Base-by-base conservation (phyloP, 2,797 vertebrate species). In the Cryptoprocta ferox region DNA sequence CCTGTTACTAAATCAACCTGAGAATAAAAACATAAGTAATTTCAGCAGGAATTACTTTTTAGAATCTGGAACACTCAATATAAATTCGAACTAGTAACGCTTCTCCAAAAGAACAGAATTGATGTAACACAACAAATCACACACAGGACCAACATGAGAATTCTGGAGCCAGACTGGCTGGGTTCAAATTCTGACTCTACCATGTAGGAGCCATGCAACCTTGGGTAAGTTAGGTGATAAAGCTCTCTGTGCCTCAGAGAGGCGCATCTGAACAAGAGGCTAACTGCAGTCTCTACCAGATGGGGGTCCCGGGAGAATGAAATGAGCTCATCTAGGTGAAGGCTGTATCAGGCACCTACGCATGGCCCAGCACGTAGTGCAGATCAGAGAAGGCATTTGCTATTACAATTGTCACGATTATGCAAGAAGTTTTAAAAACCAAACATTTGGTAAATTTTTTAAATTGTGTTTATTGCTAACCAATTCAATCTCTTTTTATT, bases 1-100 rank as follows among this genome's bases (percentile, higher is more conserved):
- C 99, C 99, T 75, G 99, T 99, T 56, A 99, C 98, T 98, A 99
- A 99, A 98, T 99, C 99, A 15, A 99, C 99, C 99, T 99, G 98
- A 88, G 98, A 97, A 97, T 97, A 66, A 92, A 96, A 94, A 89
- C 39, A 85, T 1, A 94, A 37, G 81, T 78, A 91, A 37, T 61
- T 90, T 96, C 50, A 97, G 83, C 48, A 93, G 28, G 19, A 92
- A 50, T 48, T 50, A 76, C 37, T 65, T 87, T 53, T 30, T 1
- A 30, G 86, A 94, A 78, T 28, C 66, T 19, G 50, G 35, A 19
- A 16, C 4, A 87, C 2, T 18, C 65, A 61, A 53, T 24, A 70
- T 15, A 75, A 89, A 61, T 32, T 83, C 68, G 94, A 83, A 85
- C 1, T 5, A 87, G 42, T 35, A 73, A 45, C 11, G 8, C 56